Evolutionary conservation across 2,113 vertebrate genomes (phyloP).

Genomic region (Hypocryptadius cinnamomeus): DNA sequence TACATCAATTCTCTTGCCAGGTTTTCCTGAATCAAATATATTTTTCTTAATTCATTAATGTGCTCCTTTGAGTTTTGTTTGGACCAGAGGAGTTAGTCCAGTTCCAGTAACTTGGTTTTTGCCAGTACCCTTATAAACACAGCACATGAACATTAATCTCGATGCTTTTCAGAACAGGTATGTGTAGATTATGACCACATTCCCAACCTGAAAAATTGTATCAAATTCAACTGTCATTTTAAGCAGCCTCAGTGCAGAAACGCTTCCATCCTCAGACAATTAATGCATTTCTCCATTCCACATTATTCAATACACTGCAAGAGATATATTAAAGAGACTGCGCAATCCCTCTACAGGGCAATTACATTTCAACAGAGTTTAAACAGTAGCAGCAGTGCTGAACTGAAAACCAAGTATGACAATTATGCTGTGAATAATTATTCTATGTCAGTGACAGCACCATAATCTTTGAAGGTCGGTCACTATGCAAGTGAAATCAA

Average conservation of each 20-base stretch:
- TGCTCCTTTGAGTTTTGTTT: neutral
- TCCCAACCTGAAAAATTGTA: neutral
- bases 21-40: neutral
- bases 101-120: neutral
- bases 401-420: neutral
- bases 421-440: neutral
- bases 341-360: neutral
- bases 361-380: neutral
- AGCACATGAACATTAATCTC: neutral
- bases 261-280: neutral
- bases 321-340: neutral
- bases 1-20: neutral
- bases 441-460: neutral
- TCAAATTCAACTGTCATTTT: neutral
- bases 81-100: neutral
- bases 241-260: neutral
- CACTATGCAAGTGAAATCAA: neutral
- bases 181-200: neutral
- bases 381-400: neutral
- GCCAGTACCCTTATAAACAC: neutral
- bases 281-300: neutral
- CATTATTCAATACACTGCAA: neutral
- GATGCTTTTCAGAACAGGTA: neutral
- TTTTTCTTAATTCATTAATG: neutral
- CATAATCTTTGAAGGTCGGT: neutral